These are phyloP conservation scores for Drosophila subsilvestris DNA, from an alignment of 2,888 invertebrate genomes.

Conservation along the genomic window DNA sequence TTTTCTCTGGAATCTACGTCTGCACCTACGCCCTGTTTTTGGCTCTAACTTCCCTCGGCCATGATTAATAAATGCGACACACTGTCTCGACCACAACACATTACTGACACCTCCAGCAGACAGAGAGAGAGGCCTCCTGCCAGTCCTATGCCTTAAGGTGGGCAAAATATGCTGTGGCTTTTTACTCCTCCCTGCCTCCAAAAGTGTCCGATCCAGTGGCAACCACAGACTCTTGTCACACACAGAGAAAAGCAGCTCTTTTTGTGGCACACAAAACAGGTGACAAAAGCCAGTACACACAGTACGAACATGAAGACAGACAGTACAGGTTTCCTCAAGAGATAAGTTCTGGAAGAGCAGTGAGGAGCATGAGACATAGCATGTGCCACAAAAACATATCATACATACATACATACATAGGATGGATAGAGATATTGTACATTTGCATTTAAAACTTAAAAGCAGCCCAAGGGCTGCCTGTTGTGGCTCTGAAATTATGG, in stretches of 20 bases:
- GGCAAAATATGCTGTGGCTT: conserved; percentile 48
- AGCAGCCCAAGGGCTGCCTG: conserved; percentile 26
- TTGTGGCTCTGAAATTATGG: conserved; percentile 10
- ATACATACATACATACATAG: conserved; percentile 1
- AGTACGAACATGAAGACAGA: conserved; percentile 67
- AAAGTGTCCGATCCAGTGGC: too few relatives aligned
- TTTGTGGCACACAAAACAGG: neutral
- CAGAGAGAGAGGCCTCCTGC: neutral
- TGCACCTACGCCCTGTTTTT: conserved; percentile 4
- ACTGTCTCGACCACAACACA: conserved; percentile 70
- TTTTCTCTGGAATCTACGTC: neutral
- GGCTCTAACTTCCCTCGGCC: conserved; percentile 30
- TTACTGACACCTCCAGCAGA: conserved; percentile 69
- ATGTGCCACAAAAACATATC: conserved; percentile 34
- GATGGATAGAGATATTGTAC: neutral
- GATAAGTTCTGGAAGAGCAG: neutral
- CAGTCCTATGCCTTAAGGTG: conserved; percentile 28
- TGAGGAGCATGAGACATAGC: conserved; percentile 31
- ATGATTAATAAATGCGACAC: conserved; percentile 72
- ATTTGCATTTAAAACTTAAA: conserved; percentile 4
- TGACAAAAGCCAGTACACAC: conserved; percentile 20
- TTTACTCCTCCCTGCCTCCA: conserved; percentile 3
- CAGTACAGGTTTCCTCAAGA: conserved; percentile 50
- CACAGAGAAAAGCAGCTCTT: neutral
- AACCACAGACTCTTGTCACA: conserved; percentile 32